A percentile compares a stretch with the other conserved stretches of the same genome.
phyloP scores from a whole-genome alignment of 2,888 invertebrate genomes.

The Xestia xanthographa region DNA sequence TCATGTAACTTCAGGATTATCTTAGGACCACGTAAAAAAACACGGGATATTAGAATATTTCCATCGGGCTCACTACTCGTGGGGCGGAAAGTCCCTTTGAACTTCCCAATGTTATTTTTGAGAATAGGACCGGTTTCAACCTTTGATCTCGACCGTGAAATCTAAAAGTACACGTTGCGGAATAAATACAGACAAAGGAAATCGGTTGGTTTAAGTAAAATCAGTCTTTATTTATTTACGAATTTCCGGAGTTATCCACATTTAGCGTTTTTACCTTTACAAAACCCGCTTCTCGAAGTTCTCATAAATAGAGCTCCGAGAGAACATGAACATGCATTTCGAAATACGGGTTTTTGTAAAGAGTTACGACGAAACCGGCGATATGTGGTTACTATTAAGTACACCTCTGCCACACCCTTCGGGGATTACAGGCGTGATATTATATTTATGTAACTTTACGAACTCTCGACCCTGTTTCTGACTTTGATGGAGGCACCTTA shows the following conservation, averaged over 20 bases:
- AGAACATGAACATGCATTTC: background rate
- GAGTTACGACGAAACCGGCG: background rate
- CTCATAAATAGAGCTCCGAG: background rate
- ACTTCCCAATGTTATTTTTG: conserved; percentile 33
- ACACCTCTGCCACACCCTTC: background rate
- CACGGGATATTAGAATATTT: conserved; percentile 18
- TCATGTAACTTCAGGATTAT: conserved; percentile 5
- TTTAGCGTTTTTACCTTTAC: background rate
- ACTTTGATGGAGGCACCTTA: background rate
- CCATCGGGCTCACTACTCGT: conserved; percentile 2
- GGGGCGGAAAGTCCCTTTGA: conserved; percentile 34
- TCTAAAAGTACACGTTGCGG: conserved; percentile 26
- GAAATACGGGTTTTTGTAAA: background rate
- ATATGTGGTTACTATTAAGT: background rate
- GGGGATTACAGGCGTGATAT: background rate
- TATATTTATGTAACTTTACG: background rate
- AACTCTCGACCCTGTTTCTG: background rate
- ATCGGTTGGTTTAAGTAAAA: conserved; percentile 4
- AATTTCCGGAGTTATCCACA: background rate
- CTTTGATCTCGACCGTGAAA: conserved; percentile 32
- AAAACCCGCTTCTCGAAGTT: background rate
- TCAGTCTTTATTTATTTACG: background rate
- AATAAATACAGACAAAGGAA: conserved; percentile 14
- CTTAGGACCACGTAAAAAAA: background rate
- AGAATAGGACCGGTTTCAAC: conserved; percentile 25